A percentile compares a stretch with the other conserved stretches of the same genome.
These are phyloP conservation scores for Psophia crepitans DNA, from an alignment of 2,113 vertebrate species.

Conservation along the genomic window DNA sequence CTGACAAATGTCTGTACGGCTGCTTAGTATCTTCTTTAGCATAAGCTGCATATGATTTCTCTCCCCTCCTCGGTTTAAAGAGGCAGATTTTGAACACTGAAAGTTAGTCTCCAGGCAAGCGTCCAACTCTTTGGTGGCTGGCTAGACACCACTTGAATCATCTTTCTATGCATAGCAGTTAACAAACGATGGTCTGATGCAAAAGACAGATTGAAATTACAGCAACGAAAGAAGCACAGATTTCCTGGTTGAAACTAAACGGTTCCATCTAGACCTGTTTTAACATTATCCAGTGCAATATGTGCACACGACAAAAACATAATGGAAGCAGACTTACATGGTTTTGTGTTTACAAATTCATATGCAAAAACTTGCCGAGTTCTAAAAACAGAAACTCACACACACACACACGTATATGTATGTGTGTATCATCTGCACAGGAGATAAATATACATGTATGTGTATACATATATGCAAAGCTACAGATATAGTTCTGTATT, in stretches of 20 bases:
- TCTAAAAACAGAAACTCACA: background rate
- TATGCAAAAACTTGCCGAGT: background rate
- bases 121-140: background rate
- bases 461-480: background rate
- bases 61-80: background rate
- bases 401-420: no score
- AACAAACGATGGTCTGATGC: background rate
- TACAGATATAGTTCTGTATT: background rate
- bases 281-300: background rate
- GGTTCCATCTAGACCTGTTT: background rate
- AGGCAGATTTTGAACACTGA: background rate
- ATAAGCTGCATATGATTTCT: background rate
- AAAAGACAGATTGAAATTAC: background rate
- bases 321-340: background rate
- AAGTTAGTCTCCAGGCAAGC: constrained; percentile 61
- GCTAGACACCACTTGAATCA: constrained; percentile 34
- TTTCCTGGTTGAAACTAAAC: background rate
- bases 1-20: background rate
- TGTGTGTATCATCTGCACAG: background rate
- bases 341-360: background rate
- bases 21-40: background rate
- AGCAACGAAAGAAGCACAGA: background rate
- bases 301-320: background rate
- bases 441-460: background rate
- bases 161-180: background rate